A percentile compares a stretch with the other conserved stretches of the same genome.
These are phyloP conservation scores for Ectemnius lituratus DNA, from an alignment of 2,888 invertebrate genomes.

Conservation along the genomic window DNA sequence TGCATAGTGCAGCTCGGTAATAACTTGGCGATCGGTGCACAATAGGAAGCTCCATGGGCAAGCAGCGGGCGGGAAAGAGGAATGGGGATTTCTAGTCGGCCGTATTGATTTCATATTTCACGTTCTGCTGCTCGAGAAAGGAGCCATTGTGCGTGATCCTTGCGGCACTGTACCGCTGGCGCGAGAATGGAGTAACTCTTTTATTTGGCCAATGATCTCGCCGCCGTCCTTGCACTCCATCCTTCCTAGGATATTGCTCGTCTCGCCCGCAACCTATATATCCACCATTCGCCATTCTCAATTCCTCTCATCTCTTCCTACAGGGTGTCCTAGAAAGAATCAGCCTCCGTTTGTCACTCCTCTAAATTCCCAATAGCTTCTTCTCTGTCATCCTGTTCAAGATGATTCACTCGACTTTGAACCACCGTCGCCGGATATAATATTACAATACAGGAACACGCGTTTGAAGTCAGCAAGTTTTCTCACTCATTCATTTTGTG, in stretches of 20 bases:
- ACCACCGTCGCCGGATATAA: too few species aligned
- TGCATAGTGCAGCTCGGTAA: conserved; percentile 25
- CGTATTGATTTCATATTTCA: conserved; percentile 68
- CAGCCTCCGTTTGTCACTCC: too few species aligned
- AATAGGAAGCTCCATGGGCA: conserved; percentile 48
- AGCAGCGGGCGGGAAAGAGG: conserved; percentile 35
- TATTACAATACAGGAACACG: too few species aligned
- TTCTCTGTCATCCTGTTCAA: too few species aligned
- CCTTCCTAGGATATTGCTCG: conserved; percentile 6
- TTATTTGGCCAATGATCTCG: conserved; percentile 36
- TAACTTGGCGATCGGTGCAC: conserved; percentile 47
- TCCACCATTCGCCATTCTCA: neutral
- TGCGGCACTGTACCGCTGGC: conserved; percentile 7
- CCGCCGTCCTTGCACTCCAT: neutral
- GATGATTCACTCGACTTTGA: too few species aligned
- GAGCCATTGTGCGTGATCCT: conserved; percentile 53
- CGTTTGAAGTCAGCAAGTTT: too few species aligned
- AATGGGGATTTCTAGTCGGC: conserved; percentile 34
- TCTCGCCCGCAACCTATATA: neutral
- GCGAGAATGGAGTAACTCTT: conserved; percentile 45
- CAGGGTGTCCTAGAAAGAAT: too few species aligned
- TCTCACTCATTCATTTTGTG: too few species aligned
- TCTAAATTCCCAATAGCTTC: too few species aligned
- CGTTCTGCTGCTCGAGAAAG: conserved; percentile 52
- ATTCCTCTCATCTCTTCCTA: too few species aligned